Base-by-base conservation (phyloP, 2,113 vertebrate genomes). In the Theropithecus gelada region DNA sequence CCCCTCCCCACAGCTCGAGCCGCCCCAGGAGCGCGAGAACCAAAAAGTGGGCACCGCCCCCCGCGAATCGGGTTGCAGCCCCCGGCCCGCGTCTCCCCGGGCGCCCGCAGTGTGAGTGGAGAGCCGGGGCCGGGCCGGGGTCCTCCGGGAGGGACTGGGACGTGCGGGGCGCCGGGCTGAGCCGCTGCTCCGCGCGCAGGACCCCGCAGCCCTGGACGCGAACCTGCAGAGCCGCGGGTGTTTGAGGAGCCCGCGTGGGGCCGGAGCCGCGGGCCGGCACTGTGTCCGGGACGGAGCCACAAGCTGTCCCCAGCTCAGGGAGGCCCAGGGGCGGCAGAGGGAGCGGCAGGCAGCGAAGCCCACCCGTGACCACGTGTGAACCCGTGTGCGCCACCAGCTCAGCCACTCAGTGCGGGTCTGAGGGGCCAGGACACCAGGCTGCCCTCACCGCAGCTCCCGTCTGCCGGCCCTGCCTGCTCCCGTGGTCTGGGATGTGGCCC, bases 21-120 rank as follows among this genome's bases (percentile, higher is more conserved):
- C 98, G 89, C 97, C 93, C 85, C 99, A 98, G 85, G 99, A 99
- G 81, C 98, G 98, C 17, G 99, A 99, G 96, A 99, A 99, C 97
- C 98, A 99, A 94, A 99, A 99, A 59, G 99, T 99, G 78, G 98
- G 99, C 89, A 99, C 99, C 97, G 95, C 98, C 10, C 98, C 98
- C 1, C 97, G 98, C 98, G 99, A 99, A 38, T 99, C 99, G 82
- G 98, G 98, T 30, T 98, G 99, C 98, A 95, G 97, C 97, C 99
- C 98, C 83, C 79, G 98, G 80, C 97, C 99, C 52, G 72, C 98
- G 1, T 98, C 98, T 0, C 98, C 99, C 0, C 98, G 98, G 70
- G 98, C 98, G 27, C 98, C 98, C 16, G 95, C 98, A 6, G 98
- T 96, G 99, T 99, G 97, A 99, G 99, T 97, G n/a, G 38, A 23